Evolutionary conservation across 2,888 invertebrate species (phyloP).

Genomic region (Cheilosia impressa): DNA sequence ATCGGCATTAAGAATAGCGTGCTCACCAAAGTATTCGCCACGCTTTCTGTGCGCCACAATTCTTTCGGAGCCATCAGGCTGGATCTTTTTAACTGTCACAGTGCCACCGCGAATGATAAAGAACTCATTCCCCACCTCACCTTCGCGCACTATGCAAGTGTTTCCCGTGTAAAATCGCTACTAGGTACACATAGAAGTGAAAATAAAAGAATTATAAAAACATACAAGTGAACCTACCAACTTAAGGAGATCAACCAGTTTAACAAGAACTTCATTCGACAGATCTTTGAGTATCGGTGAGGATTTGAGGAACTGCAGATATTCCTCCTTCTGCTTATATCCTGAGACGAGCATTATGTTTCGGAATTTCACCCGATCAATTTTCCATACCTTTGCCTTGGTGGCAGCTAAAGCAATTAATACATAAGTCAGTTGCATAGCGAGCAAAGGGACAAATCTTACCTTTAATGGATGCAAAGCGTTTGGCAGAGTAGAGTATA

Average conservation of each 20-base stretch:
- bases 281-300: constrained; percentile 91
- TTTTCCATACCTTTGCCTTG: constrained; percentile 93
- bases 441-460: constrained; percentile 61
- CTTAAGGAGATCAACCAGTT: constrained; percentile 94
- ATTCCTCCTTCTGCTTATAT: constrained; percentile 92
- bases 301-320: constrained; percentile 92
- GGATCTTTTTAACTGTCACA: constrained; percentile 89
- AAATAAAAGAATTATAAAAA: constrained; percentile 40
- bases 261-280: constrained; percentile 88
- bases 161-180: constrained; percentile 92
- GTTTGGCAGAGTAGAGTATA: constrained; percentile 95
- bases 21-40: constrained; percentile 95
- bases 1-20: constrained; percentile 93
- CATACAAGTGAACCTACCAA: constrained; percentile 85
- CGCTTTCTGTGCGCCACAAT: constrained; percentile 88
- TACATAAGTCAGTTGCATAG: neutral
- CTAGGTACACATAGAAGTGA: constrained; percentile 10
- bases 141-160: constrained; percentile 92
- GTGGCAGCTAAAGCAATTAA: constrained; percentile 86
- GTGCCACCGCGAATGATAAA: constrained; percentile 94
- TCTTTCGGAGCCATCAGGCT: constrained; percentile 86
- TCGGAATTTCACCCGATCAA: constrained; percentile 94
- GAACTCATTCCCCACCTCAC: constrained; percentile 94
- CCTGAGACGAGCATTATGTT: constrained; percentile 95
- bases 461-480: constrained; percentile 94